A percentile compares a stretch with the other conserved stretches of the same genome.
Conservation (phyloP, 1,140 invertebrate species). For the Augochlora pura region DNA sequence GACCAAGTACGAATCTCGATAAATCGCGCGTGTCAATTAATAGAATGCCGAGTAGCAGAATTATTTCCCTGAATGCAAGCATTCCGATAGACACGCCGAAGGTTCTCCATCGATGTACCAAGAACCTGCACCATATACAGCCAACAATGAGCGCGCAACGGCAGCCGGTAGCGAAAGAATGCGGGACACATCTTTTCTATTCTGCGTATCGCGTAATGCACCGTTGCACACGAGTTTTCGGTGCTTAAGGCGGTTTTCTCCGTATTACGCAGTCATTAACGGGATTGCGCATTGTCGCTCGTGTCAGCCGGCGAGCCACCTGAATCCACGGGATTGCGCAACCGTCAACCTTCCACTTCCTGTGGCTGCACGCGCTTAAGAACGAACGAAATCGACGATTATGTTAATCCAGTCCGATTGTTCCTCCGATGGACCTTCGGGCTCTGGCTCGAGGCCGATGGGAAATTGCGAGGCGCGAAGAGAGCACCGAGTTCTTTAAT, state of each 20-base stretch:
- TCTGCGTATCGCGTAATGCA: conserved; percentile 11
- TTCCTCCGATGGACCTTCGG: background rate
- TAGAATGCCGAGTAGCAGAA: no score
- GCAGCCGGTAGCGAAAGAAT: background rate
- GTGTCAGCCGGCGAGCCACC: conserved; percentile 61
- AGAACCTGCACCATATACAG: no score
- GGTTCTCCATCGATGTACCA: no score
- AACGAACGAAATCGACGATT: no score
- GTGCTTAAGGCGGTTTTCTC: conserved; percentile 36
- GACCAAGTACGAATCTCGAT: no score
- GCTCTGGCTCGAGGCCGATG: background rate
- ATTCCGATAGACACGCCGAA: no score
- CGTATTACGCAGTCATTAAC: conserved; percentile 51
- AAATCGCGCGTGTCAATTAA: no score
- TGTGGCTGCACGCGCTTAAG: background rate
- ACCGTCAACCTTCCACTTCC: conserved; percentile 79
- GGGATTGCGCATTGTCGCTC: conserved; percentile 48
- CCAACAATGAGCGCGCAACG: no score
- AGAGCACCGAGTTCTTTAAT: background rate
- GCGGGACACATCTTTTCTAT: conserved; percentile 38
- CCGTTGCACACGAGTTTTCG: conserved; percentile 27
- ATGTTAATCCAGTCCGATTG: background rate
- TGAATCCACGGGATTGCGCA: conserved; percentile 81
- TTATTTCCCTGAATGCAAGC: no score
- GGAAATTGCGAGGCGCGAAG: background rate